Conservation (phyloP, 2,113 vertebrate species). For the Oncorhynchus tshawytscha region DNA sequence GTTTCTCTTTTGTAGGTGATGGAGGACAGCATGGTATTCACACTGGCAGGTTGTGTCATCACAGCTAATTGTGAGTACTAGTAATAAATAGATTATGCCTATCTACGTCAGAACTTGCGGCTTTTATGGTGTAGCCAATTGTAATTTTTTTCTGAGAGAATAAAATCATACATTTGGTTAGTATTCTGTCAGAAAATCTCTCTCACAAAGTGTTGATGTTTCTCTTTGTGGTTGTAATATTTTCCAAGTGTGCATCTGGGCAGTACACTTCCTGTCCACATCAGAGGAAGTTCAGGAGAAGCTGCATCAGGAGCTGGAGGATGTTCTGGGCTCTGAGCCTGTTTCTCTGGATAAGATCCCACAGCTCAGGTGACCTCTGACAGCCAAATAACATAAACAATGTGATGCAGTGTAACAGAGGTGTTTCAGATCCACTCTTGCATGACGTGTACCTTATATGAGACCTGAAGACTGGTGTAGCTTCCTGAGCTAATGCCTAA, state of each 20-base stretch:
- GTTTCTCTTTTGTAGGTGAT: constrained; percentile 74
- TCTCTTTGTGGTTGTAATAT: constrained; percentile 4
- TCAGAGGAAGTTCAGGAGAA: constrained; percentile 88
- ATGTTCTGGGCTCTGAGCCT: constrained; percentile 82
- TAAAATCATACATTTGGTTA: not conserved
- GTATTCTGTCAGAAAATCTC: not conserved
- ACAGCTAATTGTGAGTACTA: constrained; percentile 89
- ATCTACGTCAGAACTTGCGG: too few relatives aligned
- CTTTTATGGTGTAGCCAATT: not conserved
- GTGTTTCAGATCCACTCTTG: too few relatives aligned
- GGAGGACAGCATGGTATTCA: constrained; percentile 97
- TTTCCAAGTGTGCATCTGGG: constrained; percentile 91
- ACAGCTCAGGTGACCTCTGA: constrained; percentile 88
- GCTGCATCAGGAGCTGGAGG: constrained; percentile 81
- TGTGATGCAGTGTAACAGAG: not conserved
- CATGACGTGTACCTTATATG: too few relatives aligned
- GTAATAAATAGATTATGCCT: not conserved
- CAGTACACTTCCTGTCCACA: constrained; percentile 88
- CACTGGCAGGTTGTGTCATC: constrained; percentile 86
- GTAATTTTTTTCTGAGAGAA: not conserved
- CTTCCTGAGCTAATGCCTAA: too few relatives aligned
- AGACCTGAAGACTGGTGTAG: too few relatives aligned
- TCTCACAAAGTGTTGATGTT: not conserved
- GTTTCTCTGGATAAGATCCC: constrained; percentile 86
- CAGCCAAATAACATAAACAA: constrained; percentile 71